Percentiles rank a stretch among this genome's conserved stretches.
Conservation (phyloP, 1,140 invertebrate genomes). For the Eriosoma lanigerum region DNA sequence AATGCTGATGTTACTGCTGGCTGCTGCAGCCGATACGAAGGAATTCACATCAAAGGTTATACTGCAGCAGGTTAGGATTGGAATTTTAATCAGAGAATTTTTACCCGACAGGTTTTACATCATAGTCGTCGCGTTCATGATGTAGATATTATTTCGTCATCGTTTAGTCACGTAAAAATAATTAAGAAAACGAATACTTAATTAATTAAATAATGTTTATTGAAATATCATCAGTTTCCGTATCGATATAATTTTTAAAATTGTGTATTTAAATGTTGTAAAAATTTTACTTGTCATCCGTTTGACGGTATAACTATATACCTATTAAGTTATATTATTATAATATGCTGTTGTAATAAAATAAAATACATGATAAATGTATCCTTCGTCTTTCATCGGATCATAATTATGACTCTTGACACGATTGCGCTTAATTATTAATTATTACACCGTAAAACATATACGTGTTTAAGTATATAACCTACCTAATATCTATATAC, state of each 20-base stretch:
- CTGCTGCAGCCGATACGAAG: constrained; percentile 15
- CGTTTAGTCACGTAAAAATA: not conserved
- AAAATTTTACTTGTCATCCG: too few relatives aligned
- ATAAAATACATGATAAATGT: not conserved
- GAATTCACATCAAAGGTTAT: constrained; percentile 43
- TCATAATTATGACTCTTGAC: not conserved
- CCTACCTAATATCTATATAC: too few relatives aligned
- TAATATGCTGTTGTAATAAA: too few relatives aligned
- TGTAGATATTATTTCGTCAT: constrained; percentile 7
- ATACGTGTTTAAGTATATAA: not conserved
- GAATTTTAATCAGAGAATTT: constrained; percentile 49
- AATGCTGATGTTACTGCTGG: not conserved
- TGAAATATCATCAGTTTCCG: too few relatives aligned
- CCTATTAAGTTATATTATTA: too few relatives aligned
- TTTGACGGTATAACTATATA: too few relatives aligned
- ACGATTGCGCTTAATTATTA: not conserved
- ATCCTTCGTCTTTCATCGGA: too few relatives aligned
- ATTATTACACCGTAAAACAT: too few relatives aligned
- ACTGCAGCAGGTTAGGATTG: not conserved
- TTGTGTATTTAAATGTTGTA: too few relatives aligned
- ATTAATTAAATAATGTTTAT: too few relatives aligned
- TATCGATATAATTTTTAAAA: too few relatives aligned
- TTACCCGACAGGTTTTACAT: constrained; percentile 18
- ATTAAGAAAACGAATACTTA: not conserved
- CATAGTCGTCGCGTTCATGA: not conserved